Base-by-base conservation (phyloP, 2,888 invertebrate species). In the Xestobium rufovillosum region DNA sequence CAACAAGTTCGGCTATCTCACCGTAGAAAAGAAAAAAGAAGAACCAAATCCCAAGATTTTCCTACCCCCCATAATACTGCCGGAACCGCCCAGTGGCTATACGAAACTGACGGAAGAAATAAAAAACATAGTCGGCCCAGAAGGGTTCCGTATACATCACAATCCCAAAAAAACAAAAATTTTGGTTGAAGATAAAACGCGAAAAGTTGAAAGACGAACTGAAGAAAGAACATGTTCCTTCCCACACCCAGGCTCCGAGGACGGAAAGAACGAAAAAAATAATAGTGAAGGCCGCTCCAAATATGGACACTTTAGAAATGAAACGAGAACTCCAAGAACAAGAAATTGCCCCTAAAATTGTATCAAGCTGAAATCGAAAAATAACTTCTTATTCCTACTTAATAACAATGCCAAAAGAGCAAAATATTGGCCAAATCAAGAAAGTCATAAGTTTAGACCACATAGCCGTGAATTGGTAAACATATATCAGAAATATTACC, bases 161-260 rank as follows among this genome's bases (percentile, higher is more conserved):
- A n/a, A n/a, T n/a, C n/a, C n/a, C n/a, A n/a, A n/a, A n/a, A n/a
- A n/a, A n/a, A n/a, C n/a, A n/a, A n/a, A n/a, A n/a, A n/a, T n/a
- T n/a, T n/a, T n/a, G n/a, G n/a, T n/a, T n/a, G n/a, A n/a, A n/a
- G n/a, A n/a, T n/a, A n/a, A n/a, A n/a, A n/a, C n/a, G n/a, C n/a
- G n/a, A n/a, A n/a, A 19, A 19, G 23, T 19, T 19, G 23, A 19
- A 19, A 19, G 23, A 19, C n/a, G n/a, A 19, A 19, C 23, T 19
- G n/a, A 19, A n/a, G 23, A n/a, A 19, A 19, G 23, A 19, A 6
- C 6, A n/a, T 19, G n/a, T 19, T 6, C 23, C 23, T n/a, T 19
- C n/a, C 23, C 23, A 19, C n/a, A 19, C 6, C n/a, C n/a, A 19
- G 6, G 6, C 6, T 8, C 6, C 23, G n/a, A 19, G 23, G 23